Evolutionary conservation across 2,797 vertebrate species (phyloP), one percentile per base, ranked within the genome.

Genomic region (Neosalanx taihuensis): DNA sequence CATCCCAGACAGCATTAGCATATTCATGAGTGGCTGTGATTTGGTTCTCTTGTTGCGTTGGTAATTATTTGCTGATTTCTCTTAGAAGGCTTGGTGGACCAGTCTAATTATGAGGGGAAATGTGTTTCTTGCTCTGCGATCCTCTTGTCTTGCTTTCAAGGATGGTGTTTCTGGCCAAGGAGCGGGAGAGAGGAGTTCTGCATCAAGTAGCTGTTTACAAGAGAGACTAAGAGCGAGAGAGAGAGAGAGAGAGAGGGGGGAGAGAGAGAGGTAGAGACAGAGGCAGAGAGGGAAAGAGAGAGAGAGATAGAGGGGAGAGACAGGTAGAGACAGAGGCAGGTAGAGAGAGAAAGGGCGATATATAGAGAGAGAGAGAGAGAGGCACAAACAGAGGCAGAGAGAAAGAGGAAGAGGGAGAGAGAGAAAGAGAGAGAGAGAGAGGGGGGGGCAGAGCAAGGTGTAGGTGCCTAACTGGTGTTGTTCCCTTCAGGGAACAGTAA

Each of bases 61-160:
- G 73, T 82, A 81, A 87, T 81, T 77, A 82, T 73, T 73, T 76
- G 41, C 75, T 75, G 37, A 35, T 71, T 64, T 79, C 57, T 73
- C 7, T 77, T 63, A 72, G 58, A 37, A 6, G 35, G 35, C 6
- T 37, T 37, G 35, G 35, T 37, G 35, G 35, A 37, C 35, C 35
- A 7, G 6, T 37, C 35, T 37, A 37, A 37, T 37, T 37, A 37
- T 7, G 6, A 67, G 31, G 72, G 78, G 26, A 17, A 56, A 33
- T n/a, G 62, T 37, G 30, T n/a, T 37, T 17, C 18, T 33, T 64
- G 18, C 17, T 64, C 60, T 64, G 29, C n/a, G 7, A 37, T 20
- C 20, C 7, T 37, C 35, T 30, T 64, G 31, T n/a, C 10, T 35
- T 15, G 62, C 35, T 31, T 35, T 64, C 1, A n/a, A 35, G 62